These are phyloP conservation scores for Ephestia elutella DNA, from an alignment of 1,140 invertebrate species.

Conservation along the genomic window DNA sequence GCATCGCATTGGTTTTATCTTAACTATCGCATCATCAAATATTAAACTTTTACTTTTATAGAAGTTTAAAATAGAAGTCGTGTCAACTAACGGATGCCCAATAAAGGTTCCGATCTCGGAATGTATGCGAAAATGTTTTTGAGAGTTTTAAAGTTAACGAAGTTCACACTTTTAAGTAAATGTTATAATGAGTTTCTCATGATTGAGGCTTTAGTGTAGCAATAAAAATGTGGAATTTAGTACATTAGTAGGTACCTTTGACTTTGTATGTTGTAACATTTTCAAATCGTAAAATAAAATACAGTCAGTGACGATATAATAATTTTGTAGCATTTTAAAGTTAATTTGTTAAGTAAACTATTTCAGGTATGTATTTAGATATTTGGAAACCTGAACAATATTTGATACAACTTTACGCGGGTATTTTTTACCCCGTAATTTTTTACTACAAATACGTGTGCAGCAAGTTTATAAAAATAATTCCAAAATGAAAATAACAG, in stretches of 20 bases:
- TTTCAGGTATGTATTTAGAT: no score
- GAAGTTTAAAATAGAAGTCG: conserved; percentile 52
- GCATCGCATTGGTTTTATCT: conserved; percentile 56
- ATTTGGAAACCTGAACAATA: no score
- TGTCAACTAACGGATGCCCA: conserved; percentile 46
- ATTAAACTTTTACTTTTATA: conserved; percentile 70
- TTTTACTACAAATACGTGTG: no score
- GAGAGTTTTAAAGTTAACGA: conserved; percentile 4
- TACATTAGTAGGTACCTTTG: no score
- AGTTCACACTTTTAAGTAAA: background rate
- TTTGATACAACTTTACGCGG: no score
- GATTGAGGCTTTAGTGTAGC: background rate
- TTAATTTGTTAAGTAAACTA: no score
- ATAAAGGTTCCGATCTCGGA: conserved; percentile 28
- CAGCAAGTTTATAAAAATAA: background rate
- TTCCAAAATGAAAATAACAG: background rate
- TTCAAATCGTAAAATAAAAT: no score
- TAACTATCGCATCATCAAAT: conserved; percentile 65
- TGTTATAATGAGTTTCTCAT: background rate
- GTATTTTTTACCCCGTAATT: no score
- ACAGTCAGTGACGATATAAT: no score
- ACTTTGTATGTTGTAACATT: no score
- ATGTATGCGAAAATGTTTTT: conserved; percentile 6
- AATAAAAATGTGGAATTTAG: background rate
- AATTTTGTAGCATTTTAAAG: no score